Percentiles rank a stretch among this genome's conserved stretches.
Evolutionary conservation across 2,797 vertebrate genomes (phyloP).

Genomic region (Melanogrammus aeglefinus): DNA sequence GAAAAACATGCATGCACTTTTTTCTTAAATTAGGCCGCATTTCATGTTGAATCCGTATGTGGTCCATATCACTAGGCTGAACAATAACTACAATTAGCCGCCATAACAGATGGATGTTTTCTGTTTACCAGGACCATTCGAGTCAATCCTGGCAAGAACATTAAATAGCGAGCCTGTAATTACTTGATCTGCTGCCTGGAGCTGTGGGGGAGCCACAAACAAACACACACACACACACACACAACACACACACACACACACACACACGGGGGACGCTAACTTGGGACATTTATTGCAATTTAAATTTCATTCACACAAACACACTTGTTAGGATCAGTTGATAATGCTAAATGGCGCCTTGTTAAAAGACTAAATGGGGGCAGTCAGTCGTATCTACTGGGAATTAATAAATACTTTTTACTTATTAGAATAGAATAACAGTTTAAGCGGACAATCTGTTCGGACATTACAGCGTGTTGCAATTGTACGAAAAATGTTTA

Average conservation of each 20-base stretch:
- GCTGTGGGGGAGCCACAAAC: too few species aligned
- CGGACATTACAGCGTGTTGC: slow-evolving; percentile 5
- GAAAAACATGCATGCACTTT: neutral
- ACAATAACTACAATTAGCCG: neutral
- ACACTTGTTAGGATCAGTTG: neutral
- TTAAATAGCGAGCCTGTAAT: neutral
- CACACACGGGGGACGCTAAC: neutral
- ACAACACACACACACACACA: too few species aligned
- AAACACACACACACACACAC: too few species aligned
- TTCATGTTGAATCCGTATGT: neutral
- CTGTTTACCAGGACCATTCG: neutral
- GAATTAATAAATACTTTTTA: slow-evolving; percentile 71
- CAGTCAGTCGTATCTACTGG: neutral
- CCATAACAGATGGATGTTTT: neutral
- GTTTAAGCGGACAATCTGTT: neutral
- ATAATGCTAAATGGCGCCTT: neutral
- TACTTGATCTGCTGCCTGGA: neutral
- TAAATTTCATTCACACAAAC: neutral
- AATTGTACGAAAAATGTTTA: slow-evolving; percentile 26
- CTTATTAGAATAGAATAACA: slow-evolving; percentile 50
- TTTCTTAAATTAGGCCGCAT: neutral
- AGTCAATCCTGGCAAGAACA: neutral
- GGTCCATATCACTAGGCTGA: neutral
- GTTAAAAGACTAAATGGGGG: neutral
- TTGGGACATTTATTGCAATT: slow-evolving; percentile 1